Percentiles rank a stretch among this genome's conserved stretches.
These are phyloP conservation scores for Frieseomelitta varia DNA, from an alignment of 1,140 invertebrate genomes.

Conservation along the genomic window DNA sequence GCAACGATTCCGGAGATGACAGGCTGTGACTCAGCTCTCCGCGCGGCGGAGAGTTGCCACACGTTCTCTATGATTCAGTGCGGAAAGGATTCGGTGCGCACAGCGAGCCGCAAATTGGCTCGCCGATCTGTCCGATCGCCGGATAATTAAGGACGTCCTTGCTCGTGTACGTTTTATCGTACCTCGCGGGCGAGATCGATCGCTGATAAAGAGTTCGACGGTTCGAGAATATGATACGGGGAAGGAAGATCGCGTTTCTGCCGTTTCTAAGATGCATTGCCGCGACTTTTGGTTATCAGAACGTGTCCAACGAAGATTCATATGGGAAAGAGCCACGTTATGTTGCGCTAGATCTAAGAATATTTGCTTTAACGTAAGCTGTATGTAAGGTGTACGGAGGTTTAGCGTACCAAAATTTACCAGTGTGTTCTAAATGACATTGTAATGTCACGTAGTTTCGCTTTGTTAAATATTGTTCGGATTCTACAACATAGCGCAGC, in stretches of 20 bases:
- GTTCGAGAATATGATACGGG: background rate
- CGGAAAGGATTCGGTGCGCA: constrained; percentile 26
- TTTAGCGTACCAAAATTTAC: too few relatives aligned
- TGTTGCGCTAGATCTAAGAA: too few relatives aligned
- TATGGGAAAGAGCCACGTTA: too few relatives aligned
- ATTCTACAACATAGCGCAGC: too few relatives aligned
- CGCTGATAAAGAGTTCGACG: background rate
- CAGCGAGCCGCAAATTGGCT: constrained; percentile 35
- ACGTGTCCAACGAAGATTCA: background rate
- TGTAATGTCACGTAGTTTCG: too few relatives aligned
- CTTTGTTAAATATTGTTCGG: too few relatives aligned
- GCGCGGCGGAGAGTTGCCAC: constrained; percentile 14
- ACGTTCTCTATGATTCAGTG: constrained; percentile 68
- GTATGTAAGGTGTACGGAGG: too few relatives aligned
- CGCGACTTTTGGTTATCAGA: background rate
- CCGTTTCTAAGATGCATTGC: background rate
- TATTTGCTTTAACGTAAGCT: too few relatives aligned
- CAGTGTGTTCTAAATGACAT: too few relatives aligned
- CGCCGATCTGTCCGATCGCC: constrained; percentile 11
- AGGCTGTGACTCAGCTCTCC: constrained; percentile 64
- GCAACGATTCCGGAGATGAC: constrained; percentile 62
- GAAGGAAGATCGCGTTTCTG: background rate
- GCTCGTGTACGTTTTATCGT: constrained; percentile 25
- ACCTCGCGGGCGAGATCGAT: constrained; percentile 7
- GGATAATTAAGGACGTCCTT: constrained; percentile 46